These are phyloP conservation scores for Stichodactyla helianthus DNA, from an alignment of 64 coral and sea anemone species.

Conservation along the genomic window DNA sequence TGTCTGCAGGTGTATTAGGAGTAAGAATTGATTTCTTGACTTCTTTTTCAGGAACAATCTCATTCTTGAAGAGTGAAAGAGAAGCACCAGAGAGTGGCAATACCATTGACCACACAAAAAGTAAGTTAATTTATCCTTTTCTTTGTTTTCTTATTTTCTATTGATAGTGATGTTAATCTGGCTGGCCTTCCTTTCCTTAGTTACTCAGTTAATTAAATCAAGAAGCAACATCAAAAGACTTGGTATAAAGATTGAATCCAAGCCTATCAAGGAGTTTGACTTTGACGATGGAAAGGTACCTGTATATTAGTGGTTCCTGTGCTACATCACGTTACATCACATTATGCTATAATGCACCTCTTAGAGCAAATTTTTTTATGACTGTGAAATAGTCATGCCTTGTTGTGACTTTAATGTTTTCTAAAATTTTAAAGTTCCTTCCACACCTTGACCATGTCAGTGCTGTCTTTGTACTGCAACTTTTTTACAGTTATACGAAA, in stretches of 20 bases:
- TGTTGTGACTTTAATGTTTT: no score
- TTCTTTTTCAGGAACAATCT: constrained; percentile 34
- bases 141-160: background rate
- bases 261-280: constrained; percentile 50
- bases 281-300: constrained; percentile 68
- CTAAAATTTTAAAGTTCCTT: no score
- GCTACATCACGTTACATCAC: background rate
- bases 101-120: constrained; percentile 47
- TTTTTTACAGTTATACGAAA: no score
- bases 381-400: no score
- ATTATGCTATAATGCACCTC: no score
- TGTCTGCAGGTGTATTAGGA: no score
- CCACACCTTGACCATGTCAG: no score
- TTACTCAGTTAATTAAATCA: constrained; percentile 58
- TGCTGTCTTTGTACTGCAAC: no score
- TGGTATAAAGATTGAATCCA: constrained; percentile 41
- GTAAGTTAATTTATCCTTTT: constrained; percentile 4
- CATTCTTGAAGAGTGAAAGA: constrained; percentile 43
- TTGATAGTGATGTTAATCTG: background rate
- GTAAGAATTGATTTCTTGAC: background rate
- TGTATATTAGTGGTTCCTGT: background rate
- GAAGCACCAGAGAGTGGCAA: constrained; percentile 36
- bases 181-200: background rate
- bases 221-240: constrained; percentile 49
- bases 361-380: no score